Evolutionary conservation across 1,140 invertebrate genomes (phyloP).

Genomic region (Ceratina calcarata): DNA sequence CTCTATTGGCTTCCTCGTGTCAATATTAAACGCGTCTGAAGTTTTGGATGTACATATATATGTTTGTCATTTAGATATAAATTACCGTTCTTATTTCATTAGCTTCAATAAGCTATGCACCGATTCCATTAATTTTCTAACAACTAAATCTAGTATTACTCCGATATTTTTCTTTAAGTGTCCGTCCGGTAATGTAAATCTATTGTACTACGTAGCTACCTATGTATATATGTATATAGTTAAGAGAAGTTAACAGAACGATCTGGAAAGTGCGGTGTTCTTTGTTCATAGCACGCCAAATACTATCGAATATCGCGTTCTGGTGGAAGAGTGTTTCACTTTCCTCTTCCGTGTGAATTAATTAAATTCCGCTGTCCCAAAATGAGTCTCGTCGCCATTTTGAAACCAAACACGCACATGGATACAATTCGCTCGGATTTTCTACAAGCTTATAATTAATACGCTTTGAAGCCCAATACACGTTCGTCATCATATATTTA

Average conservation of each 20-base stretch:
- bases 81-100: neutral
- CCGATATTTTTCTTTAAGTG: neutral
- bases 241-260: slow-evolving; percentile 28
- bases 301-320: neutral
- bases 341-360: slow-evolving; percentile 30
- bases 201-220: neutral
- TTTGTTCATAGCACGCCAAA: slow-evolving; percentile 46
- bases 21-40: slow-evolving; percentile 30
- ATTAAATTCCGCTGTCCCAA: slow-evolving; percentile 39
- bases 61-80: slow-evolving; percentile 8
- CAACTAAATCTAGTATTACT: neutral
- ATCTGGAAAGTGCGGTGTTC: slow-evolving; percentile 45
- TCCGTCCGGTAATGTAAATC: too few relatives aligned
- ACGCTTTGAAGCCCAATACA: neutral
- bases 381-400: slow-evolving; percentile 54
- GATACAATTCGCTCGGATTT: slow-evolving; percentile 28
- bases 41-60: neutral
- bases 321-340: slow-evolving; percentile 11
- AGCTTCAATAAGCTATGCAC: too few relatives aligned
- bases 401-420: slow-evolving; percentile 59
- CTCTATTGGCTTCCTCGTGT: slow-evolving; percentile 34
- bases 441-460: neutral
- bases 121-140: neutral
- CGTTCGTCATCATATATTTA: neutral
- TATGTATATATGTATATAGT: neutral